Conservation (phyloP, 2,113 vertebrate species). For the Thermophis baileyi region DNA sequence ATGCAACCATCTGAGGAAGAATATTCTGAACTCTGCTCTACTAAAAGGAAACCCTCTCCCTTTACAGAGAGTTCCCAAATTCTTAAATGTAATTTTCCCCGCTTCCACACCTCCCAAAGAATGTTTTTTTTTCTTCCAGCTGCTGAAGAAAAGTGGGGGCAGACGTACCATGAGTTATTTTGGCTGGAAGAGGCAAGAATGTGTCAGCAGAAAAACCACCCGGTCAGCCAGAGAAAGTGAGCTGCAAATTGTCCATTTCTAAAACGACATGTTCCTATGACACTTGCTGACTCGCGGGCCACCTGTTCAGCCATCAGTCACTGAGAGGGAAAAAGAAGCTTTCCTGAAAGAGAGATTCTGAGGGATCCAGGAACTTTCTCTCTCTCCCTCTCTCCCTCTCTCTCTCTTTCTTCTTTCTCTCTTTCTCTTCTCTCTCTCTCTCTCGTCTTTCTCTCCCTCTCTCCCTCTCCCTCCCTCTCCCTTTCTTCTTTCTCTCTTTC, state of each 20-base stretch:
- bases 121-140: background rate
- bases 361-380: slow-evolving; percentile 54
- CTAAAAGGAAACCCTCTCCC: slow-evolving; percentile 41
- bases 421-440: too few relatives aligned
- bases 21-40: background rate
- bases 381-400: too few relatives aligned
- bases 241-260: slow-evolving; percentile 81
- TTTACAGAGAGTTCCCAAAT: slow-evolving; percentile 27
- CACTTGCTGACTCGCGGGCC: slow-evolving; percentile 71
- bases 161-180: slow-evolving; percentile 56
- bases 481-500: accelerated
- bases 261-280: slow-evolving; percentile 78
- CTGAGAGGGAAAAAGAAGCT: slow-evolving; percentile 77
- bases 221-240: slow-evolving; percentile 72
- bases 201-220: slow-evolving; percentile 66
- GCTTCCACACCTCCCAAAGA: background rate
- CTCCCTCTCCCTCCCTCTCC: accelerated
- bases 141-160: background rate
- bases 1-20: slow-evolving; percentile 16
- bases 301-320: slow-evolving; percentile 90
- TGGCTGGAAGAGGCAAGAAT: slow-evolving; percentile 65
- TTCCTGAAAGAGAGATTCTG: slow-evolving; percentile 78
- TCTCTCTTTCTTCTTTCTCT: too few relatives aligned
- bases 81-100: background rate
- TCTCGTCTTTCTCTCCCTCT: too few relatives aligned